A percentile compares a stretch with the other conserved stretches of the same genome.
phyloP scores from a whole-genome alignment of 2,797 vertebrate genomes.

The Sebastes goodei region DNA sequence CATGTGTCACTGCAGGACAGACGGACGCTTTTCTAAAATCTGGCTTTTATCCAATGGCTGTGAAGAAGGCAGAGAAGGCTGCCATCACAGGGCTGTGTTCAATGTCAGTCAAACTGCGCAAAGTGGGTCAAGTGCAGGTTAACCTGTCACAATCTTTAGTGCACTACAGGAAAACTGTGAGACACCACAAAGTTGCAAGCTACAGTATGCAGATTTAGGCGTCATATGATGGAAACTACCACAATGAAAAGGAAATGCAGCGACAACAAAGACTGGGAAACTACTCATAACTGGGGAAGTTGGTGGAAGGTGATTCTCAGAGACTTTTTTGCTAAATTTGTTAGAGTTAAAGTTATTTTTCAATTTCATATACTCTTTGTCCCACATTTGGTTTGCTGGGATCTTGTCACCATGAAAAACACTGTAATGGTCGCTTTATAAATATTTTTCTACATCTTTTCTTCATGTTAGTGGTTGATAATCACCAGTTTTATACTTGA shows the following conservation, averaged over 20 bases:
- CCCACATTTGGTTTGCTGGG: background rate
- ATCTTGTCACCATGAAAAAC: background rate
- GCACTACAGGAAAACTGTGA: background rate
- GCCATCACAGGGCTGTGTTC: background rate
- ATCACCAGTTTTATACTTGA: background rate
- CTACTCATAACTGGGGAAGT: too few species aligned
- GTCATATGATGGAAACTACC: background rate
- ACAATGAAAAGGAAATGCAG: too few species aligned
- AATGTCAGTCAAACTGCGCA: background rate
- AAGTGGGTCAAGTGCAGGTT: background rate
- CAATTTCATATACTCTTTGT: too few species aligned
- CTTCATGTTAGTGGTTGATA: background rate
- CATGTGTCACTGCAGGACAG: too few species aligned
- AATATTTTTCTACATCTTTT: too few species aligned
- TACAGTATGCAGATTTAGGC: background rate
- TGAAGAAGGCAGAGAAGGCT: background rate
- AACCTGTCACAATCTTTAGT: background rate
- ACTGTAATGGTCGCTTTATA: background rate
- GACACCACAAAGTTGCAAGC: background rate
- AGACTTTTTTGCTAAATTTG: too few species aligned
- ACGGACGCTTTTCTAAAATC: background rate
- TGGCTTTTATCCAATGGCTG: background rate
- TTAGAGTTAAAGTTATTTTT: too few species aligned
- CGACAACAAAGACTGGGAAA: too few species aligned
- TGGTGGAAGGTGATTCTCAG: too few species aligned